These are phyloP conservation scores for Scomber colias DNA, from an alignment of 2,113 vertebrate species.

Conservation along the genomic window DNA sequence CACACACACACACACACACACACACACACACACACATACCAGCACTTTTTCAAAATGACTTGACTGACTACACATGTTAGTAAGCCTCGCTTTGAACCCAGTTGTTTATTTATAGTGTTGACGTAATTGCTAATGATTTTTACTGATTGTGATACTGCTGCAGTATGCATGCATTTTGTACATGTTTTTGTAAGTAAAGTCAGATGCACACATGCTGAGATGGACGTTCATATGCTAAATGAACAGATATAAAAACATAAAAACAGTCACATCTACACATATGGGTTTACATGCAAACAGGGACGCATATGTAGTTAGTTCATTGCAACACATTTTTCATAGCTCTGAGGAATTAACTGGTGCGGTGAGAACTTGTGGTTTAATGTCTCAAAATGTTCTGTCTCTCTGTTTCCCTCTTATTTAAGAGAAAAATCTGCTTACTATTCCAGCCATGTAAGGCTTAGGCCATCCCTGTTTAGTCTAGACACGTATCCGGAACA, in stretches of 20 bases:
- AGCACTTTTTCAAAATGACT: slow-evolving; percentile 42
- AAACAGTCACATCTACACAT: not conserved
- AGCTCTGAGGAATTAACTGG: slow-evolving; percentile 20
- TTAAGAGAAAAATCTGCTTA: slow-evolving; percentile 69
- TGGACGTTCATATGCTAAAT: slow-evolving; percentile 15
- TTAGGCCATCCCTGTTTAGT: slow-evolving; percentile 74
- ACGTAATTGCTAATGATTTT: slow-evolving; percentile 7
- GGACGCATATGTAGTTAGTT: slow-evolving; percentile 17
- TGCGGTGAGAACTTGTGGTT: slow-evolving; percentile 45
- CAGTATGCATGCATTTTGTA: not conserved
- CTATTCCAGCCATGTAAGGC: slow-evolving; percentile 65
- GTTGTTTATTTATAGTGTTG: slow-evolving; percentile 15
- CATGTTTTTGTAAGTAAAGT: not conserved
- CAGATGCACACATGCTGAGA: not conserved
- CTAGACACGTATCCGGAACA: slow-evolving; percentile 76
- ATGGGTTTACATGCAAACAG: slow-evolving; percentile 5
- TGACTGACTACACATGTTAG: not conserved
- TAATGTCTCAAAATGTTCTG: slow-evolving; percentile 56
- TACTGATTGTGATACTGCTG: not conserved
- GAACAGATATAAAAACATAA: not conserved
- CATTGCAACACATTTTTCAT: slow-evolving; percentile 28
- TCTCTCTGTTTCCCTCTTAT: slow-evolving; percentile 51
- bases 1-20: slow-evolving; percentile 25
- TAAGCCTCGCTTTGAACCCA: slow-evolving; percentile 21
- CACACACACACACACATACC: slow-evolving; percentile 28